Evolutionary conservation across 2,113 vertebrate genomes (phyloP), one percentile per base, ranked within the genome.

Genomic region (Oncorhynchus nerka): DNA sequence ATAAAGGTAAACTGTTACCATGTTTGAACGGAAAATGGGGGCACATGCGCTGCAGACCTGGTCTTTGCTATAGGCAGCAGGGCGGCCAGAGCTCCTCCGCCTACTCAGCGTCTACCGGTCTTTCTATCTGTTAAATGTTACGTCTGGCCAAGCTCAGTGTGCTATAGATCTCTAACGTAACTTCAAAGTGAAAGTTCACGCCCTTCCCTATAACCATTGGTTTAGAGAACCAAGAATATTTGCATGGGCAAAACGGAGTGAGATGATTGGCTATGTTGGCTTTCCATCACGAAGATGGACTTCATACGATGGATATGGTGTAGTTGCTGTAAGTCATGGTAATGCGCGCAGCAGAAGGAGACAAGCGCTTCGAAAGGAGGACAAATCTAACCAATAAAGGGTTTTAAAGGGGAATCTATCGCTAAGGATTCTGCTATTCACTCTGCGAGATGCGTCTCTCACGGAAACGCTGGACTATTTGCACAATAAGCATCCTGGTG

Each of bases 401-500:
- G 34, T 39, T 45, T 55, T 64, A 59, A 48, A 20, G 32, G 45
- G 4, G 48, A 55, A 73, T 32, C 59, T 9, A 30, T 62, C 49
- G 30, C 24, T 26, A 67, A 66, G 34, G 76, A 68, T 78, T 62
- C 67, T 16, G 8, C 64, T 61, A n/a, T 22, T 55, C 51, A 15
- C 16, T 55, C 51, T 88, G 87, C 92, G 93, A 93, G 89, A 95
- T 96, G 95, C 94, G 94, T 82, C 92, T 94, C 61, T 83, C 94
- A 79, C 89, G 95, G 89, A 96, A 96, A 92, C 83, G 93, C 82
- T 95, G 95, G 95, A 95, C 94, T 66, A 91, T 94, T 69, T 96
- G 95, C 90, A 95, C 95, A 1, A 94, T 96, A 89, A 95, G 95
- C 89, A 90, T 95, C 77, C 94, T 96, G 64, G 87, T 96, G 78